Evolutionary conservation across 2,797 vertebrate genomes (phyloP).

Genomic region (Paratrypauchen microcephalus): DNA sequence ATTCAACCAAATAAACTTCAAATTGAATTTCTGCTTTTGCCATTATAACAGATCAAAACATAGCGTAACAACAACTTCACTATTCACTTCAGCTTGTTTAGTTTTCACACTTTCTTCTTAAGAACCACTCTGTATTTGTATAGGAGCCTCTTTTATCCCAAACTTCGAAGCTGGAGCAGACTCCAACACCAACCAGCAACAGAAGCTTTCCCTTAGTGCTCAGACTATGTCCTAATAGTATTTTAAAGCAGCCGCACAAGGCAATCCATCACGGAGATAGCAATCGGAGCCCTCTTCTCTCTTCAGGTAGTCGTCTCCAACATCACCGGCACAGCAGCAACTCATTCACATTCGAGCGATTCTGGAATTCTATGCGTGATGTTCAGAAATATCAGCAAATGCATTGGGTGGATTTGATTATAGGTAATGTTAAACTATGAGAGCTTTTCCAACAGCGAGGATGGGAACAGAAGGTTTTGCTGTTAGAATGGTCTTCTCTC

Average conservation of each 20-base stretch:
- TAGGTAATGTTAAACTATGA: constrained; percentile 42
- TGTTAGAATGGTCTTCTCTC: constrained; percentile 34
- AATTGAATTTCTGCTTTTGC: too few species aligned
- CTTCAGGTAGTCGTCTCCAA: constrained; percentile 37
- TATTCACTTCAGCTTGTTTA: too few species aligned
- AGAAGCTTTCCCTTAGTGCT: too few species aligned
- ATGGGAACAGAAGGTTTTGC: constrained; percentile 24
- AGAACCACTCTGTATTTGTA: too few species aligned
- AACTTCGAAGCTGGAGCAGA: too few species aligned
- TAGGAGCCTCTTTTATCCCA: too few species aligned
- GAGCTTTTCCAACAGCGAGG: constrained; percentile 26
- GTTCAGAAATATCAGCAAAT: constrained; percentile 30
- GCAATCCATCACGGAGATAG: constrained; percentile 79
- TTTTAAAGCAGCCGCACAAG: constrained; percentile 61
- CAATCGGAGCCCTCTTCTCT: constrained; percentile 53
- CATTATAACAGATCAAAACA: too few species aligned
- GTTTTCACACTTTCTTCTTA: too few species aligned
- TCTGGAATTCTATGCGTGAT: constrained; percentile 22
- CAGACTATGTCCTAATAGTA: constrained; percentile 55
- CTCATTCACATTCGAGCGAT: constrained; percentile 20
- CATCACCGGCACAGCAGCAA: constrained; percentile 34
- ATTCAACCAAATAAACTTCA: too few species aligned
- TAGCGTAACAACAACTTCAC: too few species aligned
- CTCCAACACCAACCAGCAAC: too few species aligned
- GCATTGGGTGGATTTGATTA: constrained; percentile 47